Percentiles rank a stretch among this genome's conserved stretches.
These are phyloP conservation scores for Lypha dubia DNA, from an alignment of 2,888 invertebrate genomes.

Conservation along the genomic window DNA sequence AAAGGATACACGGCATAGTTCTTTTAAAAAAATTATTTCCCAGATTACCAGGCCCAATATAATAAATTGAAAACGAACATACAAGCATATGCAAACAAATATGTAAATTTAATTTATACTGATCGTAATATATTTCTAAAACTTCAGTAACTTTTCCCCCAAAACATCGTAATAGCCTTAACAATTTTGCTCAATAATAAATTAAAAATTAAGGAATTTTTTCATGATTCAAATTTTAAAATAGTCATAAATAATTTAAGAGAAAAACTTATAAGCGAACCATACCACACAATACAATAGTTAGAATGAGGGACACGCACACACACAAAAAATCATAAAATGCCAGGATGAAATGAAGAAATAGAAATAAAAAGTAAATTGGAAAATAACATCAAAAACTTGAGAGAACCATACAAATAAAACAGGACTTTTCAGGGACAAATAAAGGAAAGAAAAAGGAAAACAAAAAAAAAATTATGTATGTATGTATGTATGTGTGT, in stretches of 20 bases:
- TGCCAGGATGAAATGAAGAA: constrained; percentile 22
- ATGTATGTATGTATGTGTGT: no score
- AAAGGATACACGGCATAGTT: no score
- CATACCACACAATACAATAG: constrained; percentile 4
- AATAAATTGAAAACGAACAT: no score
- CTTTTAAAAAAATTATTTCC: no score
- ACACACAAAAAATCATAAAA: constrained; percentile 10
- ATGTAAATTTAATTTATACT: not conserved
- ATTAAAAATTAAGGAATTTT: constrained; percentile 33
- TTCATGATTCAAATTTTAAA: constrained; percentile 36
- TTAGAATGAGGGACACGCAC: not conserved
- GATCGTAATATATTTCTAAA: not conserved
- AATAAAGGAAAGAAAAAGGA: constrained; percentile 7
- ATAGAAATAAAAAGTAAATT: constrained; percentile 36
- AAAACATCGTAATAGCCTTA: not conserved
- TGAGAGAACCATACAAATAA: constrained; percentile 32
- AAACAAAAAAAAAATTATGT: constrained; percentile 6
- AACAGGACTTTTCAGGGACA: constrained; percentile 48
- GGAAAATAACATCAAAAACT: constrained; percentile 38
- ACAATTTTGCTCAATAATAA: not conserved
- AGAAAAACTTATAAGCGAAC: constrained; percentile 46
- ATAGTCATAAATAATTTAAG: constrained; percentile 63
- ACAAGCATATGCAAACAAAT: no score
- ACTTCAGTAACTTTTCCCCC: not conserved
- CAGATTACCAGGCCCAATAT: no score